phyloP scores from a whole-genome alignment of 2,113 vertebrate genomes.

The Gnathonemus echidnorhynchus region DNA sequence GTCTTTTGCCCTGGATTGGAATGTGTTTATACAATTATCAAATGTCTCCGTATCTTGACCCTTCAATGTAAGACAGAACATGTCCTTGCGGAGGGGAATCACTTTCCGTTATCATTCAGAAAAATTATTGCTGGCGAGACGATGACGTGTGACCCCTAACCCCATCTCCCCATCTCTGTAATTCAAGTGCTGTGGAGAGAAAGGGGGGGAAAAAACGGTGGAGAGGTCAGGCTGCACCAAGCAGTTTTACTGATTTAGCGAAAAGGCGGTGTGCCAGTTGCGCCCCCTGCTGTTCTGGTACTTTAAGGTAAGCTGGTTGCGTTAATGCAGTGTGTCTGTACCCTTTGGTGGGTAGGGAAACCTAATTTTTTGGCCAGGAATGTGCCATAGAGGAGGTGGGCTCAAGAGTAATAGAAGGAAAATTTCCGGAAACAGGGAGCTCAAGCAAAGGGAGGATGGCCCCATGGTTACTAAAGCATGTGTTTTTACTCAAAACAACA shows the following conservation, averaged over 20 bases:
- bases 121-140: background rate
- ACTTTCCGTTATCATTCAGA: background rate
- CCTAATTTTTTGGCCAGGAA: background rate
- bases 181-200: background rate
- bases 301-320: background rate
- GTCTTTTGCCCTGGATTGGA: background rate
- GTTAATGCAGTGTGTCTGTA: background rate
- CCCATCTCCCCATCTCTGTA: background rate
- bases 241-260: background rate
- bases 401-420: background rate
- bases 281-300: background rate
- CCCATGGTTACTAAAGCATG: background rate
- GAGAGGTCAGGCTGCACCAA: background rate
- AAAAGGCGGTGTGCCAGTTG: background rate
- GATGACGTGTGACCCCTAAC: constrained; percentile 3
- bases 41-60: background rate
- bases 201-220: background rate
- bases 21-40: constrained; percentile 7
- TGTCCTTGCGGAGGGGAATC: background rate
- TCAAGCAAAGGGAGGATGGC: background rate
- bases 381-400: background rate
- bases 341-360: background rate
- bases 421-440: background rate
- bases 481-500: background rate
- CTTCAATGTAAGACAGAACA: background rate